Conservation (phyloP, 2,113 vertebrate species). For the Entelurus aequoreus region DNA sequence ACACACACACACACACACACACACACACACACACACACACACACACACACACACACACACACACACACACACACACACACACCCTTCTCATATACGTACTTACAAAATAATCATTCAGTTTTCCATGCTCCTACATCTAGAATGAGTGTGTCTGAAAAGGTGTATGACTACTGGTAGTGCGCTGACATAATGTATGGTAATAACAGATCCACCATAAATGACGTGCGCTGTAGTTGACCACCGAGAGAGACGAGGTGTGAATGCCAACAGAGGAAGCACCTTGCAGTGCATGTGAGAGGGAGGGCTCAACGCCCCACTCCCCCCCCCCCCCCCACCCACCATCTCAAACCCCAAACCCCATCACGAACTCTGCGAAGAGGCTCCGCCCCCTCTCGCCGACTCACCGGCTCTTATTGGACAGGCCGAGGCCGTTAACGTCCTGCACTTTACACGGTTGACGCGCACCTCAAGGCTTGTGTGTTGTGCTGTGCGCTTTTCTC, state of each 20-base stretch:
- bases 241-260: constrained; percentile 10
- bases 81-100: too few relatives aligned
- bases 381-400: constrained; percentile 16
- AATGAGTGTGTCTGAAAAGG: too few relatives aligned
- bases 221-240: background rate
- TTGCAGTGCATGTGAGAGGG: constrained; percentile 61
- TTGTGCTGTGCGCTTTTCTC: too few relatives aligned
- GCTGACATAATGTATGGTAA: too few relatives aligned
- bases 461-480: constrained; percentile 8
- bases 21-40: too few relatives aligned
- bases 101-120: background rate
- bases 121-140: background rate
- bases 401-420: constrained; percentile 19
- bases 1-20: too few relatives aligned
- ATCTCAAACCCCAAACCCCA: constrained; percentile 1
- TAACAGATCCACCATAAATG: too few relatives aligned
- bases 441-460: constrained; percentile 14
- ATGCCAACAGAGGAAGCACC: constrained; percentile 33
- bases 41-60: too few relatives aligned
- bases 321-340: constrained; percentile 20
- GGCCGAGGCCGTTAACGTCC: constrained; percentile 9
- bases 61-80: too few relatives aligned
- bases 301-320: constrained; percentile 34
- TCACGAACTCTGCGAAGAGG: constrained; percentile 19
- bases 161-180: too few relatives aligned